Base-by-base conservation (phyloP, 2,888 invertebrate genomes). In the Pterostichus niger region DNA sequence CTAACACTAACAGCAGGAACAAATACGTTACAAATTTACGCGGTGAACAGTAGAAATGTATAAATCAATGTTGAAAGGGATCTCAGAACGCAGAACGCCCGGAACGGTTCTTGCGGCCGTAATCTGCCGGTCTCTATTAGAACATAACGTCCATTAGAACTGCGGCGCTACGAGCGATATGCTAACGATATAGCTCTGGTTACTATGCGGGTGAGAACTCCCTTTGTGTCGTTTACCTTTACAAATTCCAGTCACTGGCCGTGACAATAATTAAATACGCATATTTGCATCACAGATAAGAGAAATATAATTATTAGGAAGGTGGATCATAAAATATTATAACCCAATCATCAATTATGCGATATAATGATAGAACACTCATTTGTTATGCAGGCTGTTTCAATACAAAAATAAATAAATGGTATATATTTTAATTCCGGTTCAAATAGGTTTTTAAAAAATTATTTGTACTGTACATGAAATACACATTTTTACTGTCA, bases 211-310 rank as follows among this genome's bases (percentile, higher is more conserved):
- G 68, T 6, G 6, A 10, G 49, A 40, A 40, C 40, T 5, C 49
- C 64, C 68, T 71, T 40, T 71, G 44, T 71, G 44, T 71, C 40
- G 68, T 71, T 71, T 44, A 71, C 68, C 68, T 71, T 71, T 71
- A 44, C 68, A 71, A 71, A 44, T 71, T 71, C 68, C 68, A 46
- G 13, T 33, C 40, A 64, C 68, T 71, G 68, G 10, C 6, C 40
- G 11, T 71, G 68, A 71, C 68, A 71, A 71, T 71, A 71, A 44
- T 71, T 71, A 64, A 71, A 71, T 17, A 71, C 11, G 33, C n/a
- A 64, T 64, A 44, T 71, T 71, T 71, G 44, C 68, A 15, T 1
- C 17, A 10, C 40, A 40, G 44, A 40, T 71, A 44, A 15, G 0
- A 15, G 15, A 40, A 24, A 24, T 44, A 56, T 56, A 11, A 13